These are phyloP conservation scores for Globodera rostochiensis DNA, from an alignment of 1,140 invertebrate species.

Conservation along the genomic window DNA sequence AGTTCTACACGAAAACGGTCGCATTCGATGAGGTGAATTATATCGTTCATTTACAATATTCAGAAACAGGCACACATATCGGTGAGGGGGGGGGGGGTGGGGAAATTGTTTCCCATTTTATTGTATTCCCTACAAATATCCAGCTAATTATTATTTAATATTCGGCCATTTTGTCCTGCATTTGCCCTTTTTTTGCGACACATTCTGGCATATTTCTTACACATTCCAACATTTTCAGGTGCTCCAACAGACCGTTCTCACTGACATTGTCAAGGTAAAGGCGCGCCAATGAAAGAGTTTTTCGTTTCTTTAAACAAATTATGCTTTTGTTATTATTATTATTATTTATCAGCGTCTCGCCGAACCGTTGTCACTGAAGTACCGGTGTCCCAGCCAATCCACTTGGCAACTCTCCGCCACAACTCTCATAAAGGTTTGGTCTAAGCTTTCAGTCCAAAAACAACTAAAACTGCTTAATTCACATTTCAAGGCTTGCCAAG, in stretches of 20 bases:
- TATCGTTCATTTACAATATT: background rate
- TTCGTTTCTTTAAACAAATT: background rate
- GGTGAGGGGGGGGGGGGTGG: no score
- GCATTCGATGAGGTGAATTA: conserved; percentile 41
- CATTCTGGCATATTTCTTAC: background rate
- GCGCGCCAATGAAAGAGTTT: background rate
- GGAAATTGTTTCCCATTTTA: no score
- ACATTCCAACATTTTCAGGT: conserved; percentile 2
- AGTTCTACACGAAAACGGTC: conserved; percentile 53
- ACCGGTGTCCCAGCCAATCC: conserved; percentile 78
- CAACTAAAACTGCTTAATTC: background rate
- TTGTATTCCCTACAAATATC: background rate
- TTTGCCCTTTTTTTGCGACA: background rate
- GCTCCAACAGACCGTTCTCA: conserved; percentile 46
- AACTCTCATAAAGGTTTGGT: conserved; percentile 75
- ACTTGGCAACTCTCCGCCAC: conserved; percentile 85
- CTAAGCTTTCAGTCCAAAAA: no score
- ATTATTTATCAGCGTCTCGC: conserved; percentile 43
- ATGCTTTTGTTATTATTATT: background rate
- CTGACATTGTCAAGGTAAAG: conserved; percentile 56
- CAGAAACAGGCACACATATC: no score
- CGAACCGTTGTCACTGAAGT: conserved; percentile 78
- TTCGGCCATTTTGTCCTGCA: background rate
- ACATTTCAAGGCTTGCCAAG: conserved; percentile 70
- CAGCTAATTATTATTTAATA: background rate